Conservation (phyloP, 2,888 invertebrate species). For the Caenorhabditis macrosperma region DNA sequence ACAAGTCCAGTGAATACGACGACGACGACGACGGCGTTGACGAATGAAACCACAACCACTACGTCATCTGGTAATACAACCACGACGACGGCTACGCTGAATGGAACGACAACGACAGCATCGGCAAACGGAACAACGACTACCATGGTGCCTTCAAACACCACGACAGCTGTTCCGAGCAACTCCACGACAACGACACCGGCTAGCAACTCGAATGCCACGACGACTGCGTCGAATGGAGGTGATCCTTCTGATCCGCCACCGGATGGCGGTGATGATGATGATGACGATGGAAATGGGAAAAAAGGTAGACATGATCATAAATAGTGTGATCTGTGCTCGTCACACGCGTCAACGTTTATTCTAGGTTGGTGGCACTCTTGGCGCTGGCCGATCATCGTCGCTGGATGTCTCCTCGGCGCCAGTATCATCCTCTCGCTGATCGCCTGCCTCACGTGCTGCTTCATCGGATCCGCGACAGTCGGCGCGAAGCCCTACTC, state of each 20-base stretch:
- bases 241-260: background rate
- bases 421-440: constrained; percentile 12
- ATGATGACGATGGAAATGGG: constrained; percentile 4
- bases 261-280: background rate
- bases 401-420: constrained; percentile 17
- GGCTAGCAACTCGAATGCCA: background rate
- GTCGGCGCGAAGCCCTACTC: constrained; percentile 33
- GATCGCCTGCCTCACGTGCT: constrained; percentile 38
- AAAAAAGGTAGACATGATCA: constrained; percentile 31
- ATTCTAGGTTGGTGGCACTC: constrained; percentile 49
- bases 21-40: constrained; percentile 17
- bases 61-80: constrained; percentile 8
- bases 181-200: constrained; percentile 6
- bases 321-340: background rate
- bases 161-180: constrained; percentile 18
- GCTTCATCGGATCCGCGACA: constrained; percentile 42
- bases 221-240: background rate
- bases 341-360: background rate
- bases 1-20: constrained; percentile 10
- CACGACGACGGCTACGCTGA: constrained; percentile 10
- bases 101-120: constrained; percentile 13
- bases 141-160: constrained; percentile 1
- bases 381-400: constrained; percentile 51
- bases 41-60: constrained; percentile 31
- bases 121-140: constrained; percentile 20